Evolutionary conservation across 2,797 vertebrate genomes (phyloP), one percentile per base, ranked within the genome.

Genomic region (Cryptoblepharus egeriae): DNA sequence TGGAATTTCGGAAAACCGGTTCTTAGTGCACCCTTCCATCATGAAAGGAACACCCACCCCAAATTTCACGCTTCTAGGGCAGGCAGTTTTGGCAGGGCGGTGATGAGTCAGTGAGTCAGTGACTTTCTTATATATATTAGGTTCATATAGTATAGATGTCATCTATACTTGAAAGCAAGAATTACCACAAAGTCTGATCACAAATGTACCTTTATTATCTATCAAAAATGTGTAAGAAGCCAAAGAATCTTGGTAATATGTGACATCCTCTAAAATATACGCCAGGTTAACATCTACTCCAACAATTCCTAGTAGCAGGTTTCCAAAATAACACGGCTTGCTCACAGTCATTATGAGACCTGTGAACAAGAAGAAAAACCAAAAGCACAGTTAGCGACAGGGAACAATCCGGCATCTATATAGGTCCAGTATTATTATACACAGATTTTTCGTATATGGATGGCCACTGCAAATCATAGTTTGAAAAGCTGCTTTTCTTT

Each of bases 171-270:
- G 37, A 79, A 70, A 61, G 76, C 1, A 26, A 45, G 77, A 45
- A 69, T 26, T 0, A 79, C 3, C 71, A 73, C 85, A 42, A 75
- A 4, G 13, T 52, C 49, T 52, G 5, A 42, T 0, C 1, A 4
- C 73, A 24, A 84, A 67, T 15, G 91, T 95, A 99, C 99, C 99
- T 98, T 99, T 99, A 93, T 99, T 98, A 94, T 99, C 98, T 37
- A 99, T 99, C 87, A 99, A 98, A 93, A 99, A 99, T 1, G 98
- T 99, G 94, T 99, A 99, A 18, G 99, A 99, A 9, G 98, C 98
- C 95, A 99, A 92, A 0, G 98, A 99, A 92, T 99, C 99, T 88
- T 99, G 99, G 88, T 99, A 99, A 92, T 99, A 99, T 2, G 98
- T 99, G 91, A 99, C 98, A 2, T 99, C 98, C 93, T 99, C 99